Conservation (phyloP, 1,140 invertebrate species). For the Saccostrea echinata region DNA sequence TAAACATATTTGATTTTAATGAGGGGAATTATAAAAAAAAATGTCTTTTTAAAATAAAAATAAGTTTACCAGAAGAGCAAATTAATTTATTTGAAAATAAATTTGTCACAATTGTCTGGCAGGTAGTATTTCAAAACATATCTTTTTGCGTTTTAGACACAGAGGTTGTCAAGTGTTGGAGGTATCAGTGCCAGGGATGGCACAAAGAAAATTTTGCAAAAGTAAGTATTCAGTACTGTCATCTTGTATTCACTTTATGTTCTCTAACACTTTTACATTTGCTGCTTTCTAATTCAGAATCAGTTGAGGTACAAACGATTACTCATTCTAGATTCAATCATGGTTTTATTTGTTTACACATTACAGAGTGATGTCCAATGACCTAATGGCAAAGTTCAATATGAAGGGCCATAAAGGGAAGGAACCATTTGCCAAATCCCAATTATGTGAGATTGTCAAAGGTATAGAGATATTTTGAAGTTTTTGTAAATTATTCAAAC, state of each 20-base stretch:
- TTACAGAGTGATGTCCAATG: conserved; percentile 22
- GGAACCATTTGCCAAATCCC: background rate
- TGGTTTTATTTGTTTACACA: conserved; percentile 15
- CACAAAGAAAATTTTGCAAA: conserved; percentile 27
- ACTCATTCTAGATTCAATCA: background rate
- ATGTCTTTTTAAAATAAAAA: background rate
- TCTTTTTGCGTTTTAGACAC: background rate
- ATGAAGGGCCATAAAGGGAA: conserved; percentile 21
- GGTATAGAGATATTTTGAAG: background rate
- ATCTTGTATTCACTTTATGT: background rate
- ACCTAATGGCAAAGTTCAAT: conserved; percentile 9
- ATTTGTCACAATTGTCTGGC: background rate
- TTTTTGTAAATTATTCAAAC: background rate
- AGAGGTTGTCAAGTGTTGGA: conserved; percentile 1
- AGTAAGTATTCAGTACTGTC: background rate
- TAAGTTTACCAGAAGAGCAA: background rate
- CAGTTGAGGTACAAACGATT: background rate
- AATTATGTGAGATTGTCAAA: background rate
- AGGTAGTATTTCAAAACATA: background rate
- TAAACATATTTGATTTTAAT: conserved; percentile 8
- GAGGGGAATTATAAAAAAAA: conserved; percentile 2
- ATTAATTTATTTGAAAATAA: background rate
- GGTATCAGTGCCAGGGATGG: background rate
- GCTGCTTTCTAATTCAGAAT: background rate
- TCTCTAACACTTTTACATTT: background rate